phyloP scores from a whole-genome alignment of 30 jellyfish, hydroid and myxozoan genomes.

The Cassiopea andromeda region DNA sequence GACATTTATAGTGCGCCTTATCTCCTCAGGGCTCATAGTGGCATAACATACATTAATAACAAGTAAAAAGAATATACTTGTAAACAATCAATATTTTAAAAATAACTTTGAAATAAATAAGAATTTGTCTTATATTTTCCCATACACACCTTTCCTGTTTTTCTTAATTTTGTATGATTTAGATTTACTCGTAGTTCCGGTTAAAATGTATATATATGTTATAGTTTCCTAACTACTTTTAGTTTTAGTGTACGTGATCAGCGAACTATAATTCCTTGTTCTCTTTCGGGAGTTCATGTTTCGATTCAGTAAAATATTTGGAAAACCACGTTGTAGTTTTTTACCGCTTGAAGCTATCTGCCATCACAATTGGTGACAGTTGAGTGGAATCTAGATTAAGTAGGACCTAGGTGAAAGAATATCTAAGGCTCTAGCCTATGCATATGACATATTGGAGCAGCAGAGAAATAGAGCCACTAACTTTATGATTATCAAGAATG shows the following conservation, averaged over 20 bases:
- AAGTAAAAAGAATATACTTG: too few species aligned
- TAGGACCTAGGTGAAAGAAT: conserved; percentile 60
- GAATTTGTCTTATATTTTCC: not conserved
- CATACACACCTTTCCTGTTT: conserved; percentile 10
- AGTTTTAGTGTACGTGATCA: not conserved
- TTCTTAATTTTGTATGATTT: not conserved
- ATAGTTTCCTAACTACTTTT: not conserved
- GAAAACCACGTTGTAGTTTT: not conserved
- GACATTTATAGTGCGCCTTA: too few species aligned
- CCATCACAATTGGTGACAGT: conserved; percentile 58
- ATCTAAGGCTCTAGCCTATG: conserved; percentile 43
- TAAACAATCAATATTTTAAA: too few species aligned
- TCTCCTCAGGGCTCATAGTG: too few species aligned
- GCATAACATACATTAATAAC: too few species aligned
- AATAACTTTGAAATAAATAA: too few species aligned
- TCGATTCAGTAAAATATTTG: not conserved
- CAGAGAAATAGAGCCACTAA: not conserved
- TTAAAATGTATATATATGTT: not conserved
- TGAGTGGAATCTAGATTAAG: conserved; percentile 41
- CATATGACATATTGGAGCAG: conserved; percentile 3
- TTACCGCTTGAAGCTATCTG: not conserved
- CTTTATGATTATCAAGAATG: conserved; percentile 9
- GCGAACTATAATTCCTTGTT: not conserved
- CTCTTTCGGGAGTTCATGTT: not conserved
- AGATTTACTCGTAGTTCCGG: not conserved